A percentile compares a stretch with the other conserved stretches of the same genome.
Conservation (phyloP, 1,140 invertebrate species). For the Lepidurus arcticus region DNA sequence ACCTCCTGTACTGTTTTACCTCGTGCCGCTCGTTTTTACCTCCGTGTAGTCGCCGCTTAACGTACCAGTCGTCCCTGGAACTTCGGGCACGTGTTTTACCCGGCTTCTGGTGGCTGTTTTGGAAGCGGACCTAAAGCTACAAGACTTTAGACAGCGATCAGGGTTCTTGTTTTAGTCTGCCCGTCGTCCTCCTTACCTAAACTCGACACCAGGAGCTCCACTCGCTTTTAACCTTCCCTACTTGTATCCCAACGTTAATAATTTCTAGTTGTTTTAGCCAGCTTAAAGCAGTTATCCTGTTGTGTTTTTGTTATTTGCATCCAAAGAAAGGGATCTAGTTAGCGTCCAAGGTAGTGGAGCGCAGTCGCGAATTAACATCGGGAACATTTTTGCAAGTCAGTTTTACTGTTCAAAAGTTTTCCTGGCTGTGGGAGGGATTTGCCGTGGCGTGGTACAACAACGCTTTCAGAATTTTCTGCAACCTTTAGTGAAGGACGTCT, state of each 20-base stretch:
- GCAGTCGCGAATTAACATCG: not conserved
- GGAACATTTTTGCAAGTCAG: not conserved
- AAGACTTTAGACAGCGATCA: not conserved
- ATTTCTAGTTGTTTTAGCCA: not conserved
- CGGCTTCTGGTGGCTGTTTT: not conserved
- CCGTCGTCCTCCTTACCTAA: not conserved
- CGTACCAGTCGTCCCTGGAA: slow-evolving; percentile 8
- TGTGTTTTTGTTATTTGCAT: slow-evolving; percentile 3
- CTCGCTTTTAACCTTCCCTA: not conserved
- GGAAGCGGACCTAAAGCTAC: not conserved
- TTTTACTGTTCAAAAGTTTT: not conserved
- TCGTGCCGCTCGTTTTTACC: not conserved
- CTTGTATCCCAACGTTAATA: not conserved
- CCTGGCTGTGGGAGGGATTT: not conserved
- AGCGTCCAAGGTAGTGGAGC: not conserved
- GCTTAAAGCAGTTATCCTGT: not conserved
- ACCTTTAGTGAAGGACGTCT: too few species aligned
- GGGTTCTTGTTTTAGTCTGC: not conserved
- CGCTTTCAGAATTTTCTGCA: too few species aligned
- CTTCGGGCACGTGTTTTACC: not conserved
- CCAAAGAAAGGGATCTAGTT: not conserved
- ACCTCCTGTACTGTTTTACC: not conserved
- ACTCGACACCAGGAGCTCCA: not conserved
- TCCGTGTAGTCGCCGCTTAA: not conserved
- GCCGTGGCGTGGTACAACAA: not conserved